Conservation (phyloP, 2,888 invertebrate genomes). For the Caenorhabditis auriculariae region DNA sequence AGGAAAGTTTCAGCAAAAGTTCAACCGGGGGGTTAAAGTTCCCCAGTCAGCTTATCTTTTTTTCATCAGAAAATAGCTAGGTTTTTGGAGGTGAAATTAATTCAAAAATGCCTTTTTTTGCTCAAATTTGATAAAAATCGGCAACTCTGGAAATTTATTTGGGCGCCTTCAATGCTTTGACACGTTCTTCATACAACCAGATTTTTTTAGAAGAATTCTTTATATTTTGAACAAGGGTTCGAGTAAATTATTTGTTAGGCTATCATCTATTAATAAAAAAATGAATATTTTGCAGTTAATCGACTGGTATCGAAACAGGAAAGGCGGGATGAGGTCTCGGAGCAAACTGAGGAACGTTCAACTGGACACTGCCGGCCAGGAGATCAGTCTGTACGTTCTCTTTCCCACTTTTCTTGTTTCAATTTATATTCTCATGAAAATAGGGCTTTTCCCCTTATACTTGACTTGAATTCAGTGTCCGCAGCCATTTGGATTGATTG, state of each 20-base stretch:
- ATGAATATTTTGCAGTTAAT: slow-evolving; percentile 30
- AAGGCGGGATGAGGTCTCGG: slow-evolving; percentile 15
- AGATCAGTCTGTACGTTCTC: slow-evolving; percentile 20
- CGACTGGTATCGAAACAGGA: slow-evolving; percentile 36
- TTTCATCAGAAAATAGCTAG: no score
- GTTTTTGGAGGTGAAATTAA: no score
- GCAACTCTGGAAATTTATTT: no score
- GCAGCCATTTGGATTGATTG: no score
- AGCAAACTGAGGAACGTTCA: slow-evolving; percentile 45
- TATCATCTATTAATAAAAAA: background rate
- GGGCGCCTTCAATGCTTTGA: no score
- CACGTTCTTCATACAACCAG: no score
- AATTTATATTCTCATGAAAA: background rate
- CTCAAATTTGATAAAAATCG: no score
- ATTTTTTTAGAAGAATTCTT: background rate
- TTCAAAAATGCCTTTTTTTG: no score
- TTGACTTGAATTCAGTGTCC: no score
- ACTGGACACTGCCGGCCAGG: slow-evolving; percentile 44
- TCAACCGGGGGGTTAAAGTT: no score
- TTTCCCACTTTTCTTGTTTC: background rate
- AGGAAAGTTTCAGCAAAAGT: no score
- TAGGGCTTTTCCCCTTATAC: slow-evolving; percentile 10
- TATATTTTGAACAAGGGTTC: background rate
- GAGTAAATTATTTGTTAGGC: background rate
- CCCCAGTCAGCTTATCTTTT: no score